Evolutionary conservation across 2,797 vertebrate species (phyloP).

Genomic region (Luscinia luscinia): DNA sequence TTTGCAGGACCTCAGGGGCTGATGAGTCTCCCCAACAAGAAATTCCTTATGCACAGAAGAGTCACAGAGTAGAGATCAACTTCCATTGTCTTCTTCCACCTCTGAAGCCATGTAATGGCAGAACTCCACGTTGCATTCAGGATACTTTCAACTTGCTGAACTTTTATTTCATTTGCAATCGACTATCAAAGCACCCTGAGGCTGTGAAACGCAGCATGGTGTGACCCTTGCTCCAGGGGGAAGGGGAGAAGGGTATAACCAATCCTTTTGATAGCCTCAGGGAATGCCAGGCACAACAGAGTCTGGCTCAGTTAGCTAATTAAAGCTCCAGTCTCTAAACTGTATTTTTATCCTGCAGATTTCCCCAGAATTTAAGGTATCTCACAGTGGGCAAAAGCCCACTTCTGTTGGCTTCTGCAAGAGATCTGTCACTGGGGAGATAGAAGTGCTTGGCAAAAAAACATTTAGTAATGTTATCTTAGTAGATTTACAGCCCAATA

Average conservation of each 20-base stretch:
- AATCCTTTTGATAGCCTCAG: background rate
- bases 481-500: background rate
- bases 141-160: background rate
- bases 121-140: background rate
- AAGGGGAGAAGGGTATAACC: background rate
- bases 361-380: background rate
- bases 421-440: background rate
- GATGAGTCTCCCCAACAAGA: background rate
- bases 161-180: background rate
- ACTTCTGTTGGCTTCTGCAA: background rate
- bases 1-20: background rate
- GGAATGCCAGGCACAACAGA: background rate
- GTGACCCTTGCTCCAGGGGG: background rate
- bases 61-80: background rate
- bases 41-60: background rate
- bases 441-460: background rate
- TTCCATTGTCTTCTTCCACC: background rate
- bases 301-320: background rate
- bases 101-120: background rate
- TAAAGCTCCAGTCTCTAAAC: background rate
- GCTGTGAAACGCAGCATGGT: background rate
- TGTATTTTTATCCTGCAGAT: background rate
- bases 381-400: background rate
- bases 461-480: background rate
- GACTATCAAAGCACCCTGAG: background rate